phyloP scores from a whole-genome alignment of 2,888 invertebrate genomes.

The Anodontia alba region DNA sequence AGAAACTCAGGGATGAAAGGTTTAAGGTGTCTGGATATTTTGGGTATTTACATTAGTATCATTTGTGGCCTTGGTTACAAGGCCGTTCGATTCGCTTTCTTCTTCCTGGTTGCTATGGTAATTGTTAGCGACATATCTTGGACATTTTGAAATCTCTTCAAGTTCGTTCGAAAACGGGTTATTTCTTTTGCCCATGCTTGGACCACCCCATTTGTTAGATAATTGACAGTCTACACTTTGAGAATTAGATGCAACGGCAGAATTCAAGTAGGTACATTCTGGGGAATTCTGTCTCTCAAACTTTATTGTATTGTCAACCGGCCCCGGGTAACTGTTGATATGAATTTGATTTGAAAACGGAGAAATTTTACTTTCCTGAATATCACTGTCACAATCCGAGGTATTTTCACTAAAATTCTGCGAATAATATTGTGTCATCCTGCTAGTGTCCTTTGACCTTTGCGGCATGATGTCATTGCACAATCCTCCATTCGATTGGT shows the following conservation, averaged over 20 bases:
- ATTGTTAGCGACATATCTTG: background rate
- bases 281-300: slow-evolving; percentile 3
- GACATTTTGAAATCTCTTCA: background rate
- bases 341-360: background rate
- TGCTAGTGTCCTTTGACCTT: background rate
- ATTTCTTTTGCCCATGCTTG: background rate
- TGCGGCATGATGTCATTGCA: background rate
- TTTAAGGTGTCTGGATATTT: too few species aligned
- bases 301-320: background rate
- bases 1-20: too few species aligned
- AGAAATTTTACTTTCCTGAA: background rate
- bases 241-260: too few species aligned
- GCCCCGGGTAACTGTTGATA: background rate
- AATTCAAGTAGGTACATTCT: background rate
- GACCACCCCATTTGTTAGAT: background rate
- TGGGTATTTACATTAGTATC: too few species aligned
- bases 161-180: background rate
- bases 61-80: background rate
- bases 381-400: background rate
- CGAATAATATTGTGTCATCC: slow-evolving; percentile 20
- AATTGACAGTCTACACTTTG: slow-evolving; percentile 7
- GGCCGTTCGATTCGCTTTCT: background rate
- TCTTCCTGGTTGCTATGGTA: background rate
- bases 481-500: background rate
- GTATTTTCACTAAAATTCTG: background rate